A percentile compares a stretch with the other conserved stretches of the same genome.
These are phyloP conservation scores for Malurus alboscapulatus DNA, from an alignment of 2,113 vertebrate genomes.

Conservation along the genomic window DNA sequence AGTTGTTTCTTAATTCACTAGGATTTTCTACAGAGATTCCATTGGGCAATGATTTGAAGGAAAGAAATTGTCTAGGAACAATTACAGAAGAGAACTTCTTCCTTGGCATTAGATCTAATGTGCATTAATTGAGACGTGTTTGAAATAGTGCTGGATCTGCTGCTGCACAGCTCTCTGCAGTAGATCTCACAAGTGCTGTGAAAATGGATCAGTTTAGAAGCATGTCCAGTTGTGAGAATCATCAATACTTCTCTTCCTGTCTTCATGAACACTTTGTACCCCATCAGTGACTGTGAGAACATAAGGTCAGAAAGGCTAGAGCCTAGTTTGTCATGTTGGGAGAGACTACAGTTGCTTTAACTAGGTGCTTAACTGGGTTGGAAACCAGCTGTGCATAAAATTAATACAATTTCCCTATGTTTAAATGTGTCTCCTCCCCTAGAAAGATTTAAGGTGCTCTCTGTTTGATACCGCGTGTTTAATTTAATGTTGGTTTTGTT, in stretches of 20 bases:
- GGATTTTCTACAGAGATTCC: not conserved
- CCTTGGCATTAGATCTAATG: not conserved
- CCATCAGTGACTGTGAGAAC: not conserved
- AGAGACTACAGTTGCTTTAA: not conserved
- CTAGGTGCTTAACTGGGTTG: not conserved
- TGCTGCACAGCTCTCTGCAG: not conserved
- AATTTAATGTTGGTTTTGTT: not conserved
- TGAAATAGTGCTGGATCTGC: not conserved
- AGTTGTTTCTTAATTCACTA: not conserved
- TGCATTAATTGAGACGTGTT: not conserved
- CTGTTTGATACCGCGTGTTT: not conserved
- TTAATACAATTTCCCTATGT: not conserved
- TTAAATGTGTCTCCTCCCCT: not conserved
- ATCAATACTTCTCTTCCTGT: not conserved
- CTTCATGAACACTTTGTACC: not conserved
- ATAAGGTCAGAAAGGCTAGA: not conserved
- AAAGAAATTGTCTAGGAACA: not conserved
- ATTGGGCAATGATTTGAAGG: not conserved
- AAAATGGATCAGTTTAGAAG: not conserved
- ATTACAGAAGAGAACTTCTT: not conserved
- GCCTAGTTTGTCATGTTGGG: not conserved
- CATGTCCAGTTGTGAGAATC: not conserved
- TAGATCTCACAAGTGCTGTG: not conserved
- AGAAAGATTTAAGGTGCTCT: not conserved
- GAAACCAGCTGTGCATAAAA: not conserved